phyloP scores from a whole-genome alignment of 2,888 invertebrate species.

The Dione vanillae region DNA sequence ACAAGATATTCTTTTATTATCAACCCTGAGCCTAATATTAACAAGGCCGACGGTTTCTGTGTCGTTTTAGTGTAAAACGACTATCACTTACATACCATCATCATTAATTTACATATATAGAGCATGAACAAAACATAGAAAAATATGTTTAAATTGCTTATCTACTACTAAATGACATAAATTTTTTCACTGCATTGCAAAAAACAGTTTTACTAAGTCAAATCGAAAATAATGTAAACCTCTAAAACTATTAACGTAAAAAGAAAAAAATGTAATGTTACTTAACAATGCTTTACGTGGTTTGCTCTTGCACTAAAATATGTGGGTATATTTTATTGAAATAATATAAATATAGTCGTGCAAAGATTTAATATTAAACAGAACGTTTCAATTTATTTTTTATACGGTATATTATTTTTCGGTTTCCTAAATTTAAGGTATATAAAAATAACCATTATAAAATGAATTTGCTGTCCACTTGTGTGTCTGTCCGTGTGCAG shows the following conservation, averaged over 20 bases:
- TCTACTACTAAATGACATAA: not conserved
- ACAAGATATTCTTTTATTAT: slow-evolving; percentile 5
- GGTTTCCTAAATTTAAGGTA: no score
- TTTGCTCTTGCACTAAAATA: not conserved
- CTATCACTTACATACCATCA: no score
- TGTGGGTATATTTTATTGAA: slow-evolving; percentile 4
- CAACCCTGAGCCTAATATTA: slow-evolving; percentile 30
- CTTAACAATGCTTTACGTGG: slow-evolving; percentile 6
- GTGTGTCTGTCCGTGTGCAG: no score
- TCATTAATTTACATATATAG: slow-evolving; percentile 23
- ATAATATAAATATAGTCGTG: not conserved
- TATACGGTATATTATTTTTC: not conserved
- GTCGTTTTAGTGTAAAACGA: no score
- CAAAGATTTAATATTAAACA: not conserved
- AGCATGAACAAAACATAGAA: not conserved
- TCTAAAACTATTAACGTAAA: slow-evolving; percentile 4
- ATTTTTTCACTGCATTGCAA: not conserved
- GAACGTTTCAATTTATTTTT: not conserved
- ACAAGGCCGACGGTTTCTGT: slow-evolving; percentile 23
- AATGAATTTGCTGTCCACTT: no score
- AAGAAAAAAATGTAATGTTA: slow-evolving; percentile 19
- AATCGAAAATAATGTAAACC: slow-evolving; percentile 13
- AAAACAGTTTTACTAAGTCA: not conserved
- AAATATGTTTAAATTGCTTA: not conserved
- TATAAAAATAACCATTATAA: no score